These are phyloP conservation scores for Apolygus lucorum DNA, from an alignment of 1,140 invertebrate species.

Conservation along the genomic window DNA sequence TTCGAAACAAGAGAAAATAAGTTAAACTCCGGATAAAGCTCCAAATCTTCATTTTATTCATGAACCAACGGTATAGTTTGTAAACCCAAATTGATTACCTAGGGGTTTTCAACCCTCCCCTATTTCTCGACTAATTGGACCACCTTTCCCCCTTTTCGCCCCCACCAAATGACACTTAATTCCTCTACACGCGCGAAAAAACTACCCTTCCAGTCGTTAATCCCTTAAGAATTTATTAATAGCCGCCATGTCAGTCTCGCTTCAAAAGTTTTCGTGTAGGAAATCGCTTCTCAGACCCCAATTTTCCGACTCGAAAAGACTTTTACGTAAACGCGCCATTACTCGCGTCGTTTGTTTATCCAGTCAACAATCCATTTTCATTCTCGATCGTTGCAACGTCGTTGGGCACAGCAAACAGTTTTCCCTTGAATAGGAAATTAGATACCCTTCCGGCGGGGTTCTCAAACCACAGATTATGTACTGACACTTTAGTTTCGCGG, in stretches of 20 bases:
- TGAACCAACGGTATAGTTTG: background rate
- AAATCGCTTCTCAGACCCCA: background rate
- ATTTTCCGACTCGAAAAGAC: background rate
- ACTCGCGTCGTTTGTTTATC: background rate
- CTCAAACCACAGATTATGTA: no score
- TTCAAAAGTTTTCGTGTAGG: background rate
- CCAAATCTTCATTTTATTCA: no score
- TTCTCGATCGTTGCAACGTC: no score
- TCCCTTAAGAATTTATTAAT: background rate
- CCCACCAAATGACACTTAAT: background rate
- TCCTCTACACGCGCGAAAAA: background rate
- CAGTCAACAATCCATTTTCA: background rate
- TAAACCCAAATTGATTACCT: background rate
- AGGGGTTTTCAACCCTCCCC: background rate
- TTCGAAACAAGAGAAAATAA: no score
- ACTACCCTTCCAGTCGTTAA: background rate
- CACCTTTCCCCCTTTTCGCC: background rate
- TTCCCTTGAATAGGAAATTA: no score
- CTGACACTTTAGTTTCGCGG: no score
- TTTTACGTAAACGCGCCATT: background rate
- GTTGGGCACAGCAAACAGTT: no score
- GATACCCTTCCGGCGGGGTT: no score
- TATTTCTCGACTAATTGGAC: background rate
- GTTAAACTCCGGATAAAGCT: no score
- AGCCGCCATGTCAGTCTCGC: background rate